Conservation (phyloP, 2,797 vertebrate species). For the Myoxocephalus aenaeus region DNA sequence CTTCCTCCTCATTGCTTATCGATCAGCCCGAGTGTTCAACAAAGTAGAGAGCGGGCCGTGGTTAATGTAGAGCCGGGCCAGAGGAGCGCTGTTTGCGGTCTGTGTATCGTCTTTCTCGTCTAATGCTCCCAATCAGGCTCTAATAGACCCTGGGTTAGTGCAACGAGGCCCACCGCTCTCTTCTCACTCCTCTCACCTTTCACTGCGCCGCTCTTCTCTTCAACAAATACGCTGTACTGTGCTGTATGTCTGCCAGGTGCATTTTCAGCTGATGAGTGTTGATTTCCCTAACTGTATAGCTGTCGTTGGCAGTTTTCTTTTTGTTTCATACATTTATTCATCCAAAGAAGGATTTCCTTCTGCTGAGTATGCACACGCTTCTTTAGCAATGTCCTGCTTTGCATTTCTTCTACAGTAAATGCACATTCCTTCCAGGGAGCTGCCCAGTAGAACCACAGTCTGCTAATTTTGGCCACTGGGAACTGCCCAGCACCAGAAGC, state of each 20-base stretch:
- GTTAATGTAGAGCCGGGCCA: constrained; percentile 68
- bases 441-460: constrained; percentile 59
- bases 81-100: constrained; percentile 33
- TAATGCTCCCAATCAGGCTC: constrained; percentile 73
- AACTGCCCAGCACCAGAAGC: constrained; percentile 52
- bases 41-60: constrained; percentile 68
- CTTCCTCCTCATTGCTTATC: constrained; percentile 63
- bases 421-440: constrained; percentile 64
- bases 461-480: constrained; percentile 65
- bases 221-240: constrained; percentile 1
- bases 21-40: constrained; percentile 70
- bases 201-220: constrained; percentile 34
- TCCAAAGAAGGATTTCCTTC: constrained; percentile 42
- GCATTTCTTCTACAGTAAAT: constrained; percentile 63
- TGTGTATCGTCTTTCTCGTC: constrained; percentile 59
- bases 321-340: constrained; percentile 35
- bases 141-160: constrained; percentile 68
- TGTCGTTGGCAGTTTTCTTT: constrained; percentile 40
- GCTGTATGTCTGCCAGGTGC: constrained; percentile 30
- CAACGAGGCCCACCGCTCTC: constrained; percentile 37
- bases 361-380: constrained; percentile 68
- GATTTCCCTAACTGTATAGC: constrained; percentile 55
- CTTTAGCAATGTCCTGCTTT: constrained; percentile 57
- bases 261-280: constrained; percentile 61
- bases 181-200: constrained; percentile 55